phyloP scores from a whole-genome alignment of 1,140 invertebrate genomes.

The Aphaenogaster ashmeadi region DNA sequence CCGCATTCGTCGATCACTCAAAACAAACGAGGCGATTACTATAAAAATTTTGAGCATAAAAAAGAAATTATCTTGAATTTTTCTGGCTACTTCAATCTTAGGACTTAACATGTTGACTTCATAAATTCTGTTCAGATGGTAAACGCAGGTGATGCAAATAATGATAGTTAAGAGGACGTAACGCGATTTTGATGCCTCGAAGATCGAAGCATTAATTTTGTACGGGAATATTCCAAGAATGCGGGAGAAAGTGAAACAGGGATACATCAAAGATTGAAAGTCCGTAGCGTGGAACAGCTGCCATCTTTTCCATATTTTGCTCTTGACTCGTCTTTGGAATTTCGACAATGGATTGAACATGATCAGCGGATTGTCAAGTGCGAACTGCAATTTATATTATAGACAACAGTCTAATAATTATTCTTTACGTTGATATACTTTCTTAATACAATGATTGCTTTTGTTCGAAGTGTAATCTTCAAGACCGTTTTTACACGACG shows the following conservation, averaged over 20 bases:
- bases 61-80: conserved; percentile 75
- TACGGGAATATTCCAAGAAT: conserved; percentile 75
- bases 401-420: neutral
- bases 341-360: neutral
- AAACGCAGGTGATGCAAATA: conserved; percentile 24
- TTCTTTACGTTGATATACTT: neutral
- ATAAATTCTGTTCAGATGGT: conserved; percentile 59
- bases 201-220: conserved; percentile 31
- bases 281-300: conserved; percentile 66
- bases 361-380: neutral
- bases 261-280: conserved; percentile 71
- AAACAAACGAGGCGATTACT: conserved; percentile 51
- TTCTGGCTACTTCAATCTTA: neutral
- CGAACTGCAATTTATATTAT: neutral
- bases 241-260: conserved; percentile 58
- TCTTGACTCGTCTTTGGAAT: neutral
- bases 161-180: conserved; percentile 62
- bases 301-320: conserved; percentile 53
- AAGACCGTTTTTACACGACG: neutral
- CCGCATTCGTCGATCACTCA: conserved; percentile 52
- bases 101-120: conserved; percentile 68
- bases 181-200: conserved; percentile 41
- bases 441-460: neutral
- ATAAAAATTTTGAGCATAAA: conserved; percentile 54
- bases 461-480: neutral